Percentiles rank a stretch among this genome's conserved stretches.
Evolutionary conservation across 2,113 vertebrate genomes (phyloP).

Genomic region (Brachypteracias leptosomus): DNA sequence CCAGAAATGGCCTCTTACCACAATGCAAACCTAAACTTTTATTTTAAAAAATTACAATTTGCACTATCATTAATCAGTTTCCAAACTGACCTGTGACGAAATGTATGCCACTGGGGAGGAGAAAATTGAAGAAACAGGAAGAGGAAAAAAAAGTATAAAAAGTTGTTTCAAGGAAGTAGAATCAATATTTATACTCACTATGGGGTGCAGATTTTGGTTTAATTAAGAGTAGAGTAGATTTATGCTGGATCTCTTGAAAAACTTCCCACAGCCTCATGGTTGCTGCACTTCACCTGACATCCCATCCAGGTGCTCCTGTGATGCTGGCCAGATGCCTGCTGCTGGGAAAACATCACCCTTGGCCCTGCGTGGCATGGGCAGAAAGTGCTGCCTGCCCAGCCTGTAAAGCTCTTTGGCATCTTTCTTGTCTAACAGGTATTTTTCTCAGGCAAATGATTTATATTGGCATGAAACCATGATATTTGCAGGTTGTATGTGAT

Average conservation of each 20-base stretch:
- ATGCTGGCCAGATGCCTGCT: rapidly evolving
- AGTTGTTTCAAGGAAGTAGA: background rate
- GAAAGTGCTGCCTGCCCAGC: background rate
- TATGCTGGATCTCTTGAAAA: background rate
- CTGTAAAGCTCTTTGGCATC: background rate
- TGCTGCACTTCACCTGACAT: background rate
- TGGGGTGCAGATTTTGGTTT: background rate
- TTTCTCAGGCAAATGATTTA: background rate
- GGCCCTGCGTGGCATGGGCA: rapidly evolving
- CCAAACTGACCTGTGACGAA: background rate
- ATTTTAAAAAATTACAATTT: background rate
- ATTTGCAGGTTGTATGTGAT: background rate
- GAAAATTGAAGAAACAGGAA: background rate
- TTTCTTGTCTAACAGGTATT: background rate
- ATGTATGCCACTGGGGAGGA: background rate
- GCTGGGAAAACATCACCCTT: background rate
- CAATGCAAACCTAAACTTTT: background rate
- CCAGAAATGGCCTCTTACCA: background rate
- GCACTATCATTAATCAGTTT: rapidly evolving
- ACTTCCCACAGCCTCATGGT: background rate
- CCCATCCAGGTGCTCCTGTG: rapidly evolving
- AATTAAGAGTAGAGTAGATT: background rate
- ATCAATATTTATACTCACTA: background rate
- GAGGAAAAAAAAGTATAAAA: background rate
- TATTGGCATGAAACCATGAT: background rate